Evolutionary conservation across 2,888 invertebrate species (phyloP).

Genomic region (Acanthoscelides obtectus): DNA sequence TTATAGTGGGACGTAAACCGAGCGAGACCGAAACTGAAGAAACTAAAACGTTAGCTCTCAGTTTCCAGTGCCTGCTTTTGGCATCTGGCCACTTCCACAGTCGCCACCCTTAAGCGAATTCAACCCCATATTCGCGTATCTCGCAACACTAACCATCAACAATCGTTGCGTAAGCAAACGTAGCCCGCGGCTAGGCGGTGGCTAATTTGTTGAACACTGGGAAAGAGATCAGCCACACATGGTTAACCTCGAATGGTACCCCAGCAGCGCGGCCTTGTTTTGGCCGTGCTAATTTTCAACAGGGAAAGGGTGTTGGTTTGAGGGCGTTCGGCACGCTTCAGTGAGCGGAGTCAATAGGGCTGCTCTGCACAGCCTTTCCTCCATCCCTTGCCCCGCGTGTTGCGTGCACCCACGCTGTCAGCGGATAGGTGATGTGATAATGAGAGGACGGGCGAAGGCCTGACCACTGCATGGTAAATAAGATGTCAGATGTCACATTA

Average conservation of each 20-base stretch:
- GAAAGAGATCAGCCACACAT: constrained; percentile 9
- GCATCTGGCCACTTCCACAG: not conserved
- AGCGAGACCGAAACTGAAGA: no score
- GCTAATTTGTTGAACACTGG: constrained; percentile 14
- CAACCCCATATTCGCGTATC: not conserved
- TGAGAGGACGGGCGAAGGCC: not conserved
- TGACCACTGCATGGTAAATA: not conserved
- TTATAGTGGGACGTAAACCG: no score
- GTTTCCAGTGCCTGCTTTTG: not conserved
- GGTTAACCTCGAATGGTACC: constrained; percentile 8
- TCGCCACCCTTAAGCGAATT: not conserved
- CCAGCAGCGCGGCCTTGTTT: constrained; percentile 10
- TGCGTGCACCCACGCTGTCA: not conserved
- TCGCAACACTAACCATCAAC: constrained; percentile 10
- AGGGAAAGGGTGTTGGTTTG: constrained; percentile 13
- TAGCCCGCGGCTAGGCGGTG: constrained; percentile 1
- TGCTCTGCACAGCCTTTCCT: constrained; percentile 5
- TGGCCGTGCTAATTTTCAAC: constrained; percentile 14
- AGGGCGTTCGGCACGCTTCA: constrained; percentile 12
- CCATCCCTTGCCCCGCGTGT: not conserved
- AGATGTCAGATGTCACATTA: no score
- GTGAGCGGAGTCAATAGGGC: constrained; percentile 6
- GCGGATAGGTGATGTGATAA: not conserved
- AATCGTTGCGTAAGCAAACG: constrained; percentile 11
- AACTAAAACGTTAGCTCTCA: not conserved